A percentile compares a stretch with the other conserved stretches of the same genome.
phyloP scores from a whole-genome alignment of 2,113 vertebrate species.

The Orthonyx spaldingii region DNA sequence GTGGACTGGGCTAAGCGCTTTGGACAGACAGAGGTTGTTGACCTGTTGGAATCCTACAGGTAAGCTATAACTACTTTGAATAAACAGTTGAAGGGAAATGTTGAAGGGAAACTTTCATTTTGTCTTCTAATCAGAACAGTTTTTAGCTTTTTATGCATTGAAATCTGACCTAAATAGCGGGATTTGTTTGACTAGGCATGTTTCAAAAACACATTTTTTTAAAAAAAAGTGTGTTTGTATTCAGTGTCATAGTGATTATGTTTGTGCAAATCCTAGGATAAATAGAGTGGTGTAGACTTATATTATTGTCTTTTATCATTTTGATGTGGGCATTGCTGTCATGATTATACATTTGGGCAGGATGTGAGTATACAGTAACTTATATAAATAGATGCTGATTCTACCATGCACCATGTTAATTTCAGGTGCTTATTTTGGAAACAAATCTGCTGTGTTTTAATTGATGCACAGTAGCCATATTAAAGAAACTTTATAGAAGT shows the following conservation, averaged over 20 bases:
- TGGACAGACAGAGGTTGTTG: conserved; percentile 83
- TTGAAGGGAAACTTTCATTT: neutral
- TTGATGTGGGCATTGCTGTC: neutral
- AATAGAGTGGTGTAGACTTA: neutral
- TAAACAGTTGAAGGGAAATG: neutral
- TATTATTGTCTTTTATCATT: neutral
- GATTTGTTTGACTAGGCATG: neutral
- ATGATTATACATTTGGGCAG: neutral
- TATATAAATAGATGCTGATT: neutral
- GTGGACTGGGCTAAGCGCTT: conserved; percentile 91
- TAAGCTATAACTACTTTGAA: conserved; percentile 46
- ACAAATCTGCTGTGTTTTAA: neutral
- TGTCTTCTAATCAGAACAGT: neutral
- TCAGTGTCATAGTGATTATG: neutral
- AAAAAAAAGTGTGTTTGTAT: fast-evolving
- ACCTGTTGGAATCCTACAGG: conserved; percentile 88
- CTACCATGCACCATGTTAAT: neutral
- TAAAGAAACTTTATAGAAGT: neutral
- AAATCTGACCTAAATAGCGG: neutral
- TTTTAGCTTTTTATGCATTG: neutral
- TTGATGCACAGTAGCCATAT: neutral
- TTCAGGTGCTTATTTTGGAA: neutral
- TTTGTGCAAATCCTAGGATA: neutral
- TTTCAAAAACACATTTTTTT: fast-evolving
- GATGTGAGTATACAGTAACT: neutral